These are phyloP conservation scores for Neuroterus valhalla DNA, from an alignment of 1,140 invertebrate species.

Conservation along the genomic window DNA sequence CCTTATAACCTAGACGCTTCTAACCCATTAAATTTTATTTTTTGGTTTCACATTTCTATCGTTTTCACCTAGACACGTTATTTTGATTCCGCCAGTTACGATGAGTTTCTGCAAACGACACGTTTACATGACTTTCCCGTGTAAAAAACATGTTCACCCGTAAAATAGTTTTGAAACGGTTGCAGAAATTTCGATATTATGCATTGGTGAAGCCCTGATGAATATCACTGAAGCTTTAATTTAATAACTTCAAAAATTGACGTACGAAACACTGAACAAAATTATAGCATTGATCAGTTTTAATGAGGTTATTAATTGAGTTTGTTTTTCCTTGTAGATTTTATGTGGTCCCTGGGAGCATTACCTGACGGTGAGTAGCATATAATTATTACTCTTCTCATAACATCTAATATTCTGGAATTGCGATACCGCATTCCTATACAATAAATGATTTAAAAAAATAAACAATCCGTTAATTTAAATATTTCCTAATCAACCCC, in stretches of 20 bases:
- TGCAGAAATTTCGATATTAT: conserved; percentile 64
- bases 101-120: conserved; percentile 68
- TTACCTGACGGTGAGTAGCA: conserved; percentile 93
- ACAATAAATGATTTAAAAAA: too few relatives aligned
- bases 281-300: not conserved
- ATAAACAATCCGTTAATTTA: too few relatives aligned
- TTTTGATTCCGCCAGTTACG: conserved; percentile 55
- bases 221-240: conserved; percentile 38
- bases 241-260: conserved; percentile 34
- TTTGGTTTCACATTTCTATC: conserved; percentile 58
- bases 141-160: conserved; percentile 58
- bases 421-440: not conserved
- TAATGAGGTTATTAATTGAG: conserved; percentile 67
- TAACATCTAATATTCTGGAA: not conserved
- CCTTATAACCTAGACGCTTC: conserved; percentile 55
- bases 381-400: conserved; percentile 1
- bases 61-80: conserved; percentile 66
- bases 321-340: conserved; percentile 92
- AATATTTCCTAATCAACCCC: too few relatives aligned
- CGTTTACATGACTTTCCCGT: conserved; percentile 61
- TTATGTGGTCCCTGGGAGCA: conserved; percentile 98
- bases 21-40: conserved; percentile 45
- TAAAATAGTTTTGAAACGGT: conserved; percentile 45
- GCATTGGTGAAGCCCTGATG: conserved; percentile 38
- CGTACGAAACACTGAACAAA: conserved; percentile 36